Percentiles rank a stretch among this genome's conserved stretches.
Conservation (phyloP, 2,888 invertebrate species). For the Alcis repandata region DNA sequence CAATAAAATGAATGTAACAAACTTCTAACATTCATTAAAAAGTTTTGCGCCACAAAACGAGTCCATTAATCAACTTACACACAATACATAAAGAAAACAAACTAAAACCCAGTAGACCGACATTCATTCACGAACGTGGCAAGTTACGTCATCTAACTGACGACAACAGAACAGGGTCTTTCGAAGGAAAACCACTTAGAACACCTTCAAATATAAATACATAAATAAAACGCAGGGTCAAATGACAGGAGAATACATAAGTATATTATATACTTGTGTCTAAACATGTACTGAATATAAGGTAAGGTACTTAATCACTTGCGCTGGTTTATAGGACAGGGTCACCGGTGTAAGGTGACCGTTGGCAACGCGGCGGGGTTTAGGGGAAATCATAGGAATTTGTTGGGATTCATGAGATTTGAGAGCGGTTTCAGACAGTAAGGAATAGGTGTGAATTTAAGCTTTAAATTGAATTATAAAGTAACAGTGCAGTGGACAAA, state of each 20-base stretch:
- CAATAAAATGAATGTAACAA: background rate
- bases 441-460: background rate
- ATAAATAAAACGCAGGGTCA: conserved; percentile 13
- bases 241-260: conserved; percentile 19
- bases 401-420: background rate
- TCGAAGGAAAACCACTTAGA: conserved; percentile 33
- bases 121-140: conserved; percentile 15
- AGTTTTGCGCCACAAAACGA: background rate
- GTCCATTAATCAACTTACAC: background rate
- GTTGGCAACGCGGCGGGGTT: background rate
- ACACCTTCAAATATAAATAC: background rate
- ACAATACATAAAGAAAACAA: background rate
- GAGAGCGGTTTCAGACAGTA: background rate
- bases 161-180: conserved; percentile 18
- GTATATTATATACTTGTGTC: background rate
- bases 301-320: conserved; percentile 12
- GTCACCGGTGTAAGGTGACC: conserved; percentile 21
- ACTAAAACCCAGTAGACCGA: background rate
- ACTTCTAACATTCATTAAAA: background rate
- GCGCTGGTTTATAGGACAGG: conserved; percentile 11
- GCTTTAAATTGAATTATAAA: no score
- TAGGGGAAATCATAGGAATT: conserved; percentile 1
- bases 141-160: conserved; percentile 16
- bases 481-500: no score
- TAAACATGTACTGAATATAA: conserved; percentile 5